Evolutionary conservation across 2,797 vertebrate genomes (phyloP).

Genomic region (Oreochromis mossambicus): DNA sequence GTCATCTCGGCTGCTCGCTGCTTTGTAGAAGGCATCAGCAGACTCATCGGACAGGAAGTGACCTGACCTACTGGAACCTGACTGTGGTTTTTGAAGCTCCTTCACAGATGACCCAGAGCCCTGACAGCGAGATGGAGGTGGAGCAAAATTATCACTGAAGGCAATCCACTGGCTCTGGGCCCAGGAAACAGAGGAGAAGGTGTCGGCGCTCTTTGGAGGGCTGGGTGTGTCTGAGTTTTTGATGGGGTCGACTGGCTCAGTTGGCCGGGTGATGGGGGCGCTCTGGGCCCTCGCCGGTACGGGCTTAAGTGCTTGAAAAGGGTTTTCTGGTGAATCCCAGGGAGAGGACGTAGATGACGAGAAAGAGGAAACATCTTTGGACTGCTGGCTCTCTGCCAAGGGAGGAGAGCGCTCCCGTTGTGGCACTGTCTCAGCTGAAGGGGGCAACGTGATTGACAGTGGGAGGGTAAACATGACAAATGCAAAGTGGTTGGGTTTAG

Average conservation of each 20-base stretch:
- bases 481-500: conserved; percentile 7
- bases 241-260: conserved; percentile 45
- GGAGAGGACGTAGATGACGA: conserved; percentile 72
- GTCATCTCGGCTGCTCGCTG: conserved; percentile 63
- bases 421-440: conserved; percentile 70
- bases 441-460: conserved; percentile 67
- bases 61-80: conserved; percentile 53
- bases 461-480: conserved; percentile 41
- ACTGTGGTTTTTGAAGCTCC: conserved; percentile 62
- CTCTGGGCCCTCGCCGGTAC: conserved; percentile 73
- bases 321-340: conserved; percentile 71
- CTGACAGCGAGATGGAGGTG: conserved; percentile 41
- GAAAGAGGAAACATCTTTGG: conserved; percentile 62
- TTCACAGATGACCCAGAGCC: conserved; percentile 45
- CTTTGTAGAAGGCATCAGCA: conserved; percentile 62
- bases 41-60: conserved; percentile 75
- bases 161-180: conserved; percentile 83
- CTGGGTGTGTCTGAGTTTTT: conserved; percentile 28
- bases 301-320: conserved; percentile 67
- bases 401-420: conserved; percentile 61
- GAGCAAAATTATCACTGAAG: conserved; percentile 75
- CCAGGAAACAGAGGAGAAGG: conserved; percentile 66
- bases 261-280: conserved; percentile 68
- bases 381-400: conserved; percentile 32
- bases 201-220: conserved; percentile 59